These are phyloP conservation scores for Accipiter fasciatus DNA, from an alignment of 2,797 vertebrate species.

Conservation along the genomic window DNA sequence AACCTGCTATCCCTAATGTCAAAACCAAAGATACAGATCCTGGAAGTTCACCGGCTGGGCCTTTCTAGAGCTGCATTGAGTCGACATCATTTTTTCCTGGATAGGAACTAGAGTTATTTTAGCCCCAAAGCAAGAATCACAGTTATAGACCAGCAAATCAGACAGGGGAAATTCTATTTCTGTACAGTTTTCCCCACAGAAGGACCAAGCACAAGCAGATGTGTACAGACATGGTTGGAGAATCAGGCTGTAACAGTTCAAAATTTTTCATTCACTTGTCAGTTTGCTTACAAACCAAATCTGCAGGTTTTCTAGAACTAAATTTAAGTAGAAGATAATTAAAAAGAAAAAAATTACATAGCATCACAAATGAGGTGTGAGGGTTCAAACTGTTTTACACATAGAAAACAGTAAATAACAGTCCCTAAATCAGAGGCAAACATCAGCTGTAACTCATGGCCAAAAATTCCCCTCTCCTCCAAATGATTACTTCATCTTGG, in stretches of 20 bases:
- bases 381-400: neutral
- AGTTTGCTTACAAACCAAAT: neutral
- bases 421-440: neutral
- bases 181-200: neutral
- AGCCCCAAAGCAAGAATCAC: neutral
- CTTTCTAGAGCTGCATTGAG: neutral
- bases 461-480: neutral
- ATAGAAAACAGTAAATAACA: neutral
- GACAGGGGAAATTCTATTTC: neutral
- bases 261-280: neutral
- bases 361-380: neutral
- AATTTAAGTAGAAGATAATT: neutral
- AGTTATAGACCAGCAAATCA: neutral
- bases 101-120: neutral
- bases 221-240: neutral
- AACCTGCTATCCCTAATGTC: neutral
- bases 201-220: neutral
- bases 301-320: neutral
- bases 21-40: neutral
- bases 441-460: neutral
- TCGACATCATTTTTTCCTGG: neutral
- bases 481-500: neutral
- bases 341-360: neutral
- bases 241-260: neutral
- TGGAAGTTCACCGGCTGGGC: neutral